phyloP scores from a whole-genome alignment of 2,113 vertebrate genomes.

The Leptobrachium ailaonicum region DNA sequence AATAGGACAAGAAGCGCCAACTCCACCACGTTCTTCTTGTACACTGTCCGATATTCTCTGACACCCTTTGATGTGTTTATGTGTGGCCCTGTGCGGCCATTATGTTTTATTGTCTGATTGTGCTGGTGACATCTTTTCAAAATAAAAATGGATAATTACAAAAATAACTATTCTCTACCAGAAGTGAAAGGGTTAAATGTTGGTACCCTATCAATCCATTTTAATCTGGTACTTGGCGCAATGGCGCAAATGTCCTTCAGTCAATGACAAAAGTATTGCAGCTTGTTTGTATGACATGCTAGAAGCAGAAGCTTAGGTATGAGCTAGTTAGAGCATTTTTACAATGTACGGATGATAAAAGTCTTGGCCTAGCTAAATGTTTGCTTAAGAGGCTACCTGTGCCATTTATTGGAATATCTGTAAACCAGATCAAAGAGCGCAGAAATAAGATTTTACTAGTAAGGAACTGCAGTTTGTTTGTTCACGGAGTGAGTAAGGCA shows the following conservation, averaged over 20 bases:
- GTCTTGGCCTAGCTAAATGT: slow-evolving; percentile 52
- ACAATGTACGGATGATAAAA: slow-evolving; percentile 60
- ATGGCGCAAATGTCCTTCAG: not conserved
- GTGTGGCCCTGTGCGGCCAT: too few species aligned
- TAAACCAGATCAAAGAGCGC: slow-evolving; percentile 64
- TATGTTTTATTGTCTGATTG: too few species aligned
- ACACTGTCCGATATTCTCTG: too few species aligned
- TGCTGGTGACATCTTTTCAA: too few species aligned
- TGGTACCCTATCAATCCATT: too few species aligned
- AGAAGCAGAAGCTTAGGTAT: slow-evolving; percentile 2
- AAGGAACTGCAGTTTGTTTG: slow-evolving; percentile 47
- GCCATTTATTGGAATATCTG: slow-evolving; percentile 55
- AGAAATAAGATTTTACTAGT: slow-evolving; percentile 56
- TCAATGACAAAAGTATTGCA: not conserved
- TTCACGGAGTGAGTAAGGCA: slow-evolving; percentile 50
- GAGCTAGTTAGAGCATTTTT: slow-evolving; percentile 49
- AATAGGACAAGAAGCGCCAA: too few species aligned
- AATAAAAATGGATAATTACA: too few species aligned
- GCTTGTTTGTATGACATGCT: not conserved
- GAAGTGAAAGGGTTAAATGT: too few species aligned
- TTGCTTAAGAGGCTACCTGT: slow-evolving; percentile 60
- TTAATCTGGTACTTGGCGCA: not conserved
- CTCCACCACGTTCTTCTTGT: too few species aligned
- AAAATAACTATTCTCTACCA: too few species aligned
- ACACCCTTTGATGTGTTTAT: too few species aligned